These are phyloP conservation scores for Hemaris fuciformis DNA, from an alignment of 2,888 invertebrate genomes.

Conservation along the genomic window DNA sequence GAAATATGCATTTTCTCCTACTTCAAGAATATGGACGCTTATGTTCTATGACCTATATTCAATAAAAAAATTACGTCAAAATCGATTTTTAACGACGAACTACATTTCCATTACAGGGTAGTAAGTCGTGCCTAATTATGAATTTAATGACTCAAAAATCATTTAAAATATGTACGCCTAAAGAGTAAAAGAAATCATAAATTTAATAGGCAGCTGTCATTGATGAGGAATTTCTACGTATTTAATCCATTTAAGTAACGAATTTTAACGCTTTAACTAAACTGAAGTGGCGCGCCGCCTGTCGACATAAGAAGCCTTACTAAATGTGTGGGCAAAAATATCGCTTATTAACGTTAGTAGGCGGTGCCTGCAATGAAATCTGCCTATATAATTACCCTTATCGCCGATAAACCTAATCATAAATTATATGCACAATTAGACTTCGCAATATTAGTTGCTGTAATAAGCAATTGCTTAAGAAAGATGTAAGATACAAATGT, in stretches of 20 bases:
- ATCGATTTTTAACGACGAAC: too few relatives aligned
- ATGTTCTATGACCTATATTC: too few relatives aligned
- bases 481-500: too few relatives aligned
- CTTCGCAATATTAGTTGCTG: too few relatives aligned
- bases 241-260: slow-evolving; percentile 70
- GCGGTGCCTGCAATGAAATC: not conserved
- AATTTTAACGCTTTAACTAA: slow-evolving; percentile 64
- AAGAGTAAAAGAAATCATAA: not conserved
- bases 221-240: slow-evolving; percentile 23
- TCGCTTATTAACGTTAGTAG: slow-evolving; percentile 56
- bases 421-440: not conserved
- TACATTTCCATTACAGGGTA: too few relatives aligned
- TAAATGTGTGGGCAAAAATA: slow-evolving; percentile 40
- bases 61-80: too few relatives aligned
- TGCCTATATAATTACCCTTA: not conserved
- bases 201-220: not conserved
- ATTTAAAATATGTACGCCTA: not conserved
- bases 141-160: too few relatives aligned
- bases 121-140: too few relatives aligned
- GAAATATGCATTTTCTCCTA: too few relatives aligned
- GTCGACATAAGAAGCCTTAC: slow-evolving; percentile 53
- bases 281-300: slow-evolving; percentile 26
- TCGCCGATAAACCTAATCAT: not conserved
- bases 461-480: too few relatives aligned
- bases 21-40: too few relatives aligned